phyloP scores from a whole-genome alignment of 2,797 vertebrate species.

The Tangara arthus region DNA sequence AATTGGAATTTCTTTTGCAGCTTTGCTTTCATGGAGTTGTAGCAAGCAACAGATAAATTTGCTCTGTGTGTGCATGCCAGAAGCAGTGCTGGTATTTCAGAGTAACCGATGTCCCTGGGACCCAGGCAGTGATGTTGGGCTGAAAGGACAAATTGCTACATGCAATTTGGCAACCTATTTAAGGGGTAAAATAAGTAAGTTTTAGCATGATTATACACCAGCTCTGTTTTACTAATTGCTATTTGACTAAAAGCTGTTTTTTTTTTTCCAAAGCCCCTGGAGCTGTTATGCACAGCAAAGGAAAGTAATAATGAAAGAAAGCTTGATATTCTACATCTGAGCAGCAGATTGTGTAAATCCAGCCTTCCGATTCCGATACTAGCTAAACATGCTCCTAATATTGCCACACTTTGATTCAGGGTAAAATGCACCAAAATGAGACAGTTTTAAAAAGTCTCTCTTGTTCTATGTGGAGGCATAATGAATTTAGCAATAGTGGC shows the following conservation, averaged over 20 bases:
- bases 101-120: not conserved
- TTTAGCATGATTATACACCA: not conserved
- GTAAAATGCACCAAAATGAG: not conserved
- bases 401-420: not conserved
- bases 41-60: not conserved
- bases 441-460: not conserved
- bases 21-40: not conserved
- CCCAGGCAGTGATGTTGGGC: not conserved
- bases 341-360: not conserved
- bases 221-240: constrained; percentile 12
- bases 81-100: not conserved
- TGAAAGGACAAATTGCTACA: not conserved
- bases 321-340: not conserved
- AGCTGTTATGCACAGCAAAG: not conserved
- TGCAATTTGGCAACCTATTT: not conserved
- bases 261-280: not conserved
- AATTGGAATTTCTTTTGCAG: not conserved
- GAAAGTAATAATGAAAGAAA: not conserved
- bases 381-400: not conserved
- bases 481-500: not conserved
- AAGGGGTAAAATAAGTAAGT: not conserved
- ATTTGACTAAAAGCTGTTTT: constrained; percentile 4
- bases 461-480: not conserved
- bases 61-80: not conserved
- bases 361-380: not conserved